These are phyloP conservation scores for Umimayanthus kanabou DNA, from an alignment of 92 coral and sea anemone species.

Conservation along the genomic window DNA sequence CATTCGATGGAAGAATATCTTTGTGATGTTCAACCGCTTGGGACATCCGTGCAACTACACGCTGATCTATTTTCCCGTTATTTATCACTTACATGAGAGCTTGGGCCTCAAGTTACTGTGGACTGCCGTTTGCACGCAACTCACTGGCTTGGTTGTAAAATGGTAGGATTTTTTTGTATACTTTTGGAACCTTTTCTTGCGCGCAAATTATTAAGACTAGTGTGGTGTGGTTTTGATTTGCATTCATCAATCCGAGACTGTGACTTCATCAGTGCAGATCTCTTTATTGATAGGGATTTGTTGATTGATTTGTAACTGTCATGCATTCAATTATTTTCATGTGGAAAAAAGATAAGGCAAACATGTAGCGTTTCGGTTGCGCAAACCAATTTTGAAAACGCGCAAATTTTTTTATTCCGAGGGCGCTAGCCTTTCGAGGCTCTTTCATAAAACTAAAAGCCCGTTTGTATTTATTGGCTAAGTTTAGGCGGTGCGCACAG, in stretches of 20 bases:
- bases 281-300: slow-evolving; percentile 5
- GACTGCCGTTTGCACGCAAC: slow-evolving; percentile 16
- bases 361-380: background rate
- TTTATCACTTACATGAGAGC: slow-evolving; percentile 25
- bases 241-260: background rate
- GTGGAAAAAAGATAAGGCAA: background rate
- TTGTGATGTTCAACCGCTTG: slow-evolving; percentile 7
- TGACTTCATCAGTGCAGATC: background rate
- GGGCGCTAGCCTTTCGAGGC: background rate
- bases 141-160: slow-evolving; percentile 29
- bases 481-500: background rate
- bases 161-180: slow-evolving; percentile 12
- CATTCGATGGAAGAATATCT: slow-evolving; percentile 25
- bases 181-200: background rate
- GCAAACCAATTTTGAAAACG: background rate
- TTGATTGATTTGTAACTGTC: background rate
- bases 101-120: slow-evolving; percentile 38
- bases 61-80: slow-evolving; percentile 13
- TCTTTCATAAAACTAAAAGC: no score
- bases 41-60: slow-evolving; percentile 28
- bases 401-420: background rate
- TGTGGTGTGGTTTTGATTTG: slow-evolving; percentile 14
- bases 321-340: background rate
- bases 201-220: background rate
- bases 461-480: no score